Percentiles rank a stretch among this genome's conserved stretches.
Conservation (phyloP, 2,888 invertebrate species). For the Odontomyia ornata region DNA sequence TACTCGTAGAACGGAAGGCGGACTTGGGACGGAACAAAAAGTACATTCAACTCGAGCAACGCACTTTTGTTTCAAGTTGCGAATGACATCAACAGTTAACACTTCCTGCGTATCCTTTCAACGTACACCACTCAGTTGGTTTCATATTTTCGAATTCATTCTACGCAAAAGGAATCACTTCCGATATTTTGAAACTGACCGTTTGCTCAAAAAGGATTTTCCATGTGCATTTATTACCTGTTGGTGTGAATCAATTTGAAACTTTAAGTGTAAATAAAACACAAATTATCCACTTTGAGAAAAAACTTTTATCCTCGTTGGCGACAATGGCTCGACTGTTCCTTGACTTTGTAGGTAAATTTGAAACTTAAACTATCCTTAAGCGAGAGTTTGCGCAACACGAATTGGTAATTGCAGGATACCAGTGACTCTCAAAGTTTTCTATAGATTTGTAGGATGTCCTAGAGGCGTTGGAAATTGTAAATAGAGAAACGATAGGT, state of each 20-base stretch:
- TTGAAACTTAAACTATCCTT: neutral
- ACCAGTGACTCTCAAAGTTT: conserved; percentile 20
- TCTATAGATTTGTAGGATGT: neutral
- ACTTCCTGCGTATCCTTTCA: neutral
- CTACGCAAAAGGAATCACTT: neutral
- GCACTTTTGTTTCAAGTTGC: neutral
- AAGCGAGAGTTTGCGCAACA: conserved; percentile 33
- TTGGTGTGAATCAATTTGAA: neutral
- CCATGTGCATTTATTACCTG: conserved; percentile 16
- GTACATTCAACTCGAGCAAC: neutral
- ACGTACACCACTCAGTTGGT: neutral
- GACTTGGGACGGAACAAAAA: neutral
- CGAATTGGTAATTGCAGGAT: neutral
- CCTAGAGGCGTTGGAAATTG: too few relatives aligned
- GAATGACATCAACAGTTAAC: neutral
- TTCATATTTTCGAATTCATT: neutral
- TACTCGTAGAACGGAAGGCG: neutral
- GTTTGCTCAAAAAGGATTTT: neutral
- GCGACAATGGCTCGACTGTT: conserved; percentile 34
- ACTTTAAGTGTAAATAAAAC: neutral
- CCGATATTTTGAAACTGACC: neutral
- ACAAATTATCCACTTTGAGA: conserved; percentile 6
- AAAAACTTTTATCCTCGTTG: conserved; percentile 35
- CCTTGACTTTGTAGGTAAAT: conserved; percentile 32
- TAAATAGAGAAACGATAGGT: neutral